Base-by-base conservation (phyloP, 1,140 invertebrate species). In the Ceratina calcarata region DNA sequence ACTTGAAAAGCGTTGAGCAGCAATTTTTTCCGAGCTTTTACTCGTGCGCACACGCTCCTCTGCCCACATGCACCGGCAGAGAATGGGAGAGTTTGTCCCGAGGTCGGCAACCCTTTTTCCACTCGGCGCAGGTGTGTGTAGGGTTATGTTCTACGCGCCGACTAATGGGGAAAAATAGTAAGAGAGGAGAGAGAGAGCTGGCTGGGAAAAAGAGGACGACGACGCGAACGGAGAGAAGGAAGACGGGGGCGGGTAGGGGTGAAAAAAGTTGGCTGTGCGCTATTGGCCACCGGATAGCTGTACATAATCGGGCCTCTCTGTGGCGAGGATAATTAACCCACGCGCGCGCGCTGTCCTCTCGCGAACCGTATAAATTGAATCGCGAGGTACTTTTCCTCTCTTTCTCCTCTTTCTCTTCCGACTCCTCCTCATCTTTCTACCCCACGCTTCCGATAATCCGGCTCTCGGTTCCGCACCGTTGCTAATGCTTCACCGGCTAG, bases 101-200 rank as follows among this genome's bases (percentile, higher is more conserved):
- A 79, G 84, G 75, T 86, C 83, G 83, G 75, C 66, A 86, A 85
- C 74, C 83, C 83, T 86, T 82, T 85, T 72, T 51, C 79, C 69
- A 64, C 37, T 45, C 37, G 49, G 55, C 16, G 51, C 60, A 24
- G 53, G 58, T 49, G 57, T 49, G 57, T 81, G 70, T 68, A 85
- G 64, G 79, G 74, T 71, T 85, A 72, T 85, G 73, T 82, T 74
- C 79, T 66, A 51, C 78, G 79, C 83, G 79, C 60, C 83, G 83
- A 82, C 83, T 85, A 86, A 86, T 85, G 83, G 80, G 58, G 55
- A 73, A 85, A 78, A 81, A 81, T 78, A 79, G 78, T 78, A 72
- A 72, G 68, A 75, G 78, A 67, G 49, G 66, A 64, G 49, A 8
- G 45, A n/a, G 16, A n/a, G 15, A 18, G 22, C 37, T 10, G 37